Evolutionary conservation across 2,797 vertebrate genomes (phyloP), one percentile per base, ranked within the genome.

Genomic region (Cirrhinus molitorella): DNA sequence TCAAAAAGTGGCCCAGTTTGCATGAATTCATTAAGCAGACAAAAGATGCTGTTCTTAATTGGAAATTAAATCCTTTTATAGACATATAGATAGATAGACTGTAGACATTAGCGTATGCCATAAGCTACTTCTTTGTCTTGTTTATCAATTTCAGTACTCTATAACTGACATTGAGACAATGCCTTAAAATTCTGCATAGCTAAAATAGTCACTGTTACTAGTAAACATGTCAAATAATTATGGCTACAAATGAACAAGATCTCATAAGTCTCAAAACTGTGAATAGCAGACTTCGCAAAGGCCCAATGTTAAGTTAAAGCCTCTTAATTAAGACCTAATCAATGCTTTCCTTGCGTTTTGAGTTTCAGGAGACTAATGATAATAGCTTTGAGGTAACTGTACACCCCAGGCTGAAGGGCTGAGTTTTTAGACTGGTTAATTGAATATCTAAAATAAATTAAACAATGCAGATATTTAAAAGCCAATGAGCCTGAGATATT

Each of bases 291-390:
- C 25, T 49, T 23, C 16, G 73, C 37, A 34, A 21, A 37, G 5
- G 25, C 51, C 53, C 59, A 63, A 79, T 51, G 5, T 78, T 45
- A 40, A 77, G 19, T 57, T 28, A 76, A 70, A 77, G 77, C 74
- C 14, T 85, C 67, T 85, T 88, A 83, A 88, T 86, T 85, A 85
- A 80, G 76, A 85, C 67, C 25, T 45, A 78, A 43, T 85, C 77
- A 66, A 59, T 85, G 59, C 65, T 12, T 47, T 77, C 49, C 51
- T 83, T n/a, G 67, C 66, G 87, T 83, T 86, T 86, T 78, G 47
- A 31, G 66, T 88, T 85, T 77, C 83, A 55, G 71, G 40, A 73
- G 49, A 68, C 74, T 71, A 83, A 80, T 80, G 75, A n/a, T 83
- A 59, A 83, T 86, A 65, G 51, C 71, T 73, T 72, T 28, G 43